These are phyloP conservation scores for Dufourea novaeangliae DNA, from an alignment of 1,140 invertebrate genomes.

Conservation along the genomic window DNA sequence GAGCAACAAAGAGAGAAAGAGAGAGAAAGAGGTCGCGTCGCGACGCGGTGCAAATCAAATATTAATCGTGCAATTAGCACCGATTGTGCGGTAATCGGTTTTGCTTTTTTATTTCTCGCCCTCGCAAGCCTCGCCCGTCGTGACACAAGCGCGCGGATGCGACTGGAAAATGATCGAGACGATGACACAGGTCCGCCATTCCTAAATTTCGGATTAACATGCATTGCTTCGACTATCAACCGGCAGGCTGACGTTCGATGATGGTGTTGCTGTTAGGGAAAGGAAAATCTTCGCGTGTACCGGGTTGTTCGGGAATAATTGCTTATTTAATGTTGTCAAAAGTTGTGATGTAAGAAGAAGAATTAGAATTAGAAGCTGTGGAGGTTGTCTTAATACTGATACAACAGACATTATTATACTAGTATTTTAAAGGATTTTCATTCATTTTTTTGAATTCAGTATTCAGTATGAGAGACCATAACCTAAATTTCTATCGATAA, in stretches of 20 bases:
- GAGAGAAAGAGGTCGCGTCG: constrained; percentile 26
- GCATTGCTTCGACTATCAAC: constrained; percentile 34
- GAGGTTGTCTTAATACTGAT: no score
- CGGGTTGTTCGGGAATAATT: neutral
- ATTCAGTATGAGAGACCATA: no score
- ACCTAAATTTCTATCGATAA: no score
- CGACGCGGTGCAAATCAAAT: constrained; percentile 72
- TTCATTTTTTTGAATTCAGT: no score
- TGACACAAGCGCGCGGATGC: constrained; percentile 5
- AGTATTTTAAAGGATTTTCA: no score
- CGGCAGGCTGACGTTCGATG: neutral
- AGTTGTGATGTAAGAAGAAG: neutral
- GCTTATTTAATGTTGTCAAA: neutral
- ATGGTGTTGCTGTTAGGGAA: neutral
- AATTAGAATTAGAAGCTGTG: no score
- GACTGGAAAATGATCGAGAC: constrained; percentile 15
- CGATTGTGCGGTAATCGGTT: constrained; percentile 77
- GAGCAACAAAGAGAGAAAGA: neutral
- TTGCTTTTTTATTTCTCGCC: constrained; percentile 59
- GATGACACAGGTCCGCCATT: constrained; percentile 46
- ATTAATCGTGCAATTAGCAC: constrained; percentile 78
- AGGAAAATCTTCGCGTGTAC: neutral
- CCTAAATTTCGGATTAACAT: constrained; percentile 74
- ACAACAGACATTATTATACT: no score
- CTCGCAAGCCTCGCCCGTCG: constrained; percentile 51